These are phyloP conservation scores for Hydrocynus forskahlii DNA, from an alignment of 2,797 vertebrate species.

Conservation along the genomic window DNA sequence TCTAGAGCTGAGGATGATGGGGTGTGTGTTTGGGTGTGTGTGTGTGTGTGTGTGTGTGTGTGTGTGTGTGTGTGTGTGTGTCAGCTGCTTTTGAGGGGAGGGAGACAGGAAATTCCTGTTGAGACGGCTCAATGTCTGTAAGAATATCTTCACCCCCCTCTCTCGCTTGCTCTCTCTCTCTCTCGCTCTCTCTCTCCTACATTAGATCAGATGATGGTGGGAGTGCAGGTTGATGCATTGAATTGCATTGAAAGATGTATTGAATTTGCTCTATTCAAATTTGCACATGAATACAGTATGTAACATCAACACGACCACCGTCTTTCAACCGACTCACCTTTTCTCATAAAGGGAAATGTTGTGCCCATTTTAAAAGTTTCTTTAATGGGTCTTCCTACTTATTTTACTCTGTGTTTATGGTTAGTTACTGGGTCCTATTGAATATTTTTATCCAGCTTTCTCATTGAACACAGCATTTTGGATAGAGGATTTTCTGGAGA, in stretches of 20 bases:
- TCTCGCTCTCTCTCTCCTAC: neutral
- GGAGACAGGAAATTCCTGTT: conserved; percentile 45
- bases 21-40: conserved; percentile 27
- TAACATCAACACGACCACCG: neutral
- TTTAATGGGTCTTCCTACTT: no score
- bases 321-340: neutral
- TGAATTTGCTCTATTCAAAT: neutral
- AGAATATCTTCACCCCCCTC: conserved; percentile 34
- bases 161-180: neutral
- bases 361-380: no score
- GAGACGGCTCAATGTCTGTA: conserved; percentile 36
- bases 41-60: conserved; percentile 20
- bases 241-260: neutral
- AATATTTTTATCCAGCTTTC: no score
- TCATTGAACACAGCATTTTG: no score
- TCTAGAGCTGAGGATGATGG: conserved; percentile 15
- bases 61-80: conserved; percentile 22
- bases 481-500: no score
- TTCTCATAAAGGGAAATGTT: neutral
- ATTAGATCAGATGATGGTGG: conserved; percentile 16
- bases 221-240: neutral
- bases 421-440: no score
- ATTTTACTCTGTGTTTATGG: no score
- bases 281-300: neutral
- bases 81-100: conserved; percentile 46